phyloP scores from a whole-genome alignment of 1,140 invertebrate species.

The Atopsyche davidsoni region DNA sequence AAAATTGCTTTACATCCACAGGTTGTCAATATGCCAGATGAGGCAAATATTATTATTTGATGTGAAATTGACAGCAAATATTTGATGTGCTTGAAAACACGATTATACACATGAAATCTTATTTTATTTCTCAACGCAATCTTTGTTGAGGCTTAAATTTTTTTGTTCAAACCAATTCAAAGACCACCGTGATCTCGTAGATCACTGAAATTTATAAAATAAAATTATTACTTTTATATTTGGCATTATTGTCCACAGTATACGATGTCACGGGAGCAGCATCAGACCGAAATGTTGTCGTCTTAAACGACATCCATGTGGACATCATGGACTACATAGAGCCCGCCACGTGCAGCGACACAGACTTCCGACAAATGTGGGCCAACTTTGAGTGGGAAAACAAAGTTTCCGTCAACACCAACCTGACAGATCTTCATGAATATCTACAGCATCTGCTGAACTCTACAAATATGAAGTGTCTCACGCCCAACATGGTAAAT shows the following conservation, averaged over 20 bases:
- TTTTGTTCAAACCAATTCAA: no score
- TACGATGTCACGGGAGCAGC: slow-evolving; percentile 92
- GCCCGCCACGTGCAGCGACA: slow-evolving; percentile 90
- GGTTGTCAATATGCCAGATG: no score
- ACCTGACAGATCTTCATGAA: slow-evolving; percentile 84
- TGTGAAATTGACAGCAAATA: no score
- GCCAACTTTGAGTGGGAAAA: slow-evolving; percentile 99
- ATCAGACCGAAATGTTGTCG: slow-evolving; percentile 93
- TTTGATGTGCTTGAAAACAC: no score
- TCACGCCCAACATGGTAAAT: slow-evolving; percentile 85
- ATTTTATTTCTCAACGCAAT: no score
- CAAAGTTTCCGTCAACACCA: slow-evolving; percentile 96
- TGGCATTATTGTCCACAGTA: slow-evolving; percentile 49
- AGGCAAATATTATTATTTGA: no score
- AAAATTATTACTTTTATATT: background rate
- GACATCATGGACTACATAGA: slow-evolving; percentile 99
- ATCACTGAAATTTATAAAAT: no score
- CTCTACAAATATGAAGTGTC: slow-evolving; percentile 98
- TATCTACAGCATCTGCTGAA: slow-evolving; percentile 90
- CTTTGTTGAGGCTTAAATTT: no score
- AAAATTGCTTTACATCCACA: no score
- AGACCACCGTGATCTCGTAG: no score
- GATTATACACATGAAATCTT: no score
- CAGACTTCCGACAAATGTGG: slow-evolving; percentile 99
- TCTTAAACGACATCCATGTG: slow-evolving; percentile 98